Conservation (phyloP, 2,113 vertebrate species). For the Microcebus tavaratra region DNA sequence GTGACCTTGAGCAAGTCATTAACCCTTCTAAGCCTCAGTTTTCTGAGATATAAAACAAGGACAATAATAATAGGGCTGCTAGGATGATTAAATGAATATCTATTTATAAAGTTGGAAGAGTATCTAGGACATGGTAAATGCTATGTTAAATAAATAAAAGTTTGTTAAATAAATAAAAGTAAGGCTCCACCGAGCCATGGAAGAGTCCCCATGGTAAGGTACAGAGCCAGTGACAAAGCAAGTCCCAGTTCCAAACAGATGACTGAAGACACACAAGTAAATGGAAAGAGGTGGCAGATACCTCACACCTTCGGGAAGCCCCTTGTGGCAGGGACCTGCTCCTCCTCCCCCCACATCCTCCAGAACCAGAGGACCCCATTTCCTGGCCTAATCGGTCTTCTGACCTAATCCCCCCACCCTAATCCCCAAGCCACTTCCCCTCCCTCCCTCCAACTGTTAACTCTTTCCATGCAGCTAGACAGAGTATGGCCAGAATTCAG, state of each 20-base stretch:
- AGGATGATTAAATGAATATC: not conserved
- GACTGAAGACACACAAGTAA: not conserved
- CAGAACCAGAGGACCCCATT: constrained; percentile 48
- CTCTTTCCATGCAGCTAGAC: not conserved
- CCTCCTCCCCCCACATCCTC: not conserved
- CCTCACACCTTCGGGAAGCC: not conserved
- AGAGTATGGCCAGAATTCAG: not conserved
- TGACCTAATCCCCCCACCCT: not conserved
- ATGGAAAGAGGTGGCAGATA: not conserved
- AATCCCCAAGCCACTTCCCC: not conserved
- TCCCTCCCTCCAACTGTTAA: constrained; percentile 8
- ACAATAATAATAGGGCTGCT: not conserved
- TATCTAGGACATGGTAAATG: not conserved
- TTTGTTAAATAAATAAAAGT: constrained; percentile 36
- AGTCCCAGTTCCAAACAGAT: not conserved
- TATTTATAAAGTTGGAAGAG: not conserved
- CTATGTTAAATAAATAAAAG: not conserved
- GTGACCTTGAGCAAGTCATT: not conserved
- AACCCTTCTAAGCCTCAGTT: not conserved
- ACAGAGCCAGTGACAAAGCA: not conserved
- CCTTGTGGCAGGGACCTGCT: not conserved
- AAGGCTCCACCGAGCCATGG: not conserved
- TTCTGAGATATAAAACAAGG: not conserved
- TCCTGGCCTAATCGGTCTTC: too few species aligned
- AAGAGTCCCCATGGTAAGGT: not conserved